Conservation (phyloP, 1,140 invertebrate species). For the Drosophila subpulchrella region DNA sequence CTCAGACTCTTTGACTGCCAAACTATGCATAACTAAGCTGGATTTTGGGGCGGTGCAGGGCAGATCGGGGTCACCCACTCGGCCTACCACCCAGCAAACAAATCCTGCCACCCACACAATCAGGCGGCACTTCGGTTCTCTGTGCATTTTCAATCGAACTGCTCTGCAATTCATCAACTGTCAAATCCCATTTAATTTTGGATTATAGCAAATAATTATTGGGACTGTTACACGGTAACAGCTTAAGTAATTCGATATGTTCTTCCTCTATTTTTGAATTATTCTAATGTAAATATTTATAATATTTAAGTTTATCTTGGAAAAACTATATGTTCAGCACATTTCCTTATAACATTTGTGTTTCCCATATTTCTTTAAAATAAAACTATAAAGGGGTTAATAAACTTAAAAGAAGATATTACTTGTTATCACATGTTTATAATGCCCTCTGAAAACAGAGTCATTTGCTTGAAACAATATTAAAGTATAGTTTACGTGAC, state of each 20-base stretch:
- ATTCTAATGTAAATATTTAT: no score
- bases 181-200: conserved; percentile 79
- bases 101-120: conserved; percentile 16
- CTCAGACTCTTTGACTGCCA: conserved; percentile 47
- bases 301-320: no score
- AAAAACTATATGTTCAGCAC: no score
- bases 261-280: no score
- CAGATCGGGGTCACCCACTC: conserved; percentile 1
- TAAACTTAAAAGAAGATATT: no score
- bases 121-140: conserved; percentile 31
- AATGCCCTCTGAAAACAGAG: no score
- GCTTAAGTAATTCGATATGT: not conserved
- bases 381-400: no score
- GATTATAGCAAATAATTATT: conserved; percentile 81
- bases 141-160: conserved; percentile 71
- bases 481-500: no score
- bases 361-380: no score
- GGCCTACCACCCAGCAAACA: not conserved
- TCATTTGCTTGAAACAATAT: no score
- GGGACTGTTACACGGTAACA: conserved; percentile 10
- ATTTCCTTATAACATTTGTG: no score
- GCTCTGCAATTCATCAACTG: conserved; percentile 77
- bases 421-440: no score
- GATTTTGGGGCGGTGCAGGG: conserved; percentile 13
- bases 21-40: conserved; percentile 45